Evolutionary conservation across 1,140 invertebrate species (phyloP), one percentile per base, ranked within the genome.

Genomic region (Rhagoletis pomonella): DNA sequence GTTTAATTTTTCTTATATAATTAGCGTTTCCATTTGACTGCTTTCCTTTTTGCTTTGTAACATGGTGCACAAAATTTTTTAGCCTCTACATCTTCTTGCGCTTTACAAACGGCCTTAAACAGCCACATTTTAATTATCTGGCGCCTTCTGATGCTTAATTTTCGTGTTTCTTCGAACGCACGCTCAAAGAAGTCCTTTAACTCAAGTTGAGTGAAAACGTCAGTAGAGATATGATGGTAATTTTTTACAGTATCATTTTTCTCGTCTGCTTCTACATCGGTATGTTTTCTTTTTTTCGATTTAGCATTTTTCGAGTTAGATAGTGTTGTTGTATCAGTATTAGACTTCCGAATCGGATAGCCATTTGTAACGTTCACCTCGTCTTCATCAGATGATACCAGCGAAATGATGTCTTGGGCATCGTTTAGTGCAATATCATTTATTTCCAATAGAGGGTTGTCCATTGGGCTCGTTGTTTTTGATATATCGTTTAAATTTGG

Each of bases 81-180:
- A 55, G 84, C 62, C 42, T 88, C 87, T 5, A 65, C 81, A 10
- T 29, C 19, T 44, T 85, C 87, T 60, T 88, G 65, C 6, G 87
- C 84, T 14, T 86, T n/a, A n/a, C 19, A 86, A 14, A 88, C 14
- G 0, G 87, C 87, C 47, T 85, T 47, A 6, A 88, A 39, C 14
- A 88, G 29, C 14, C 39, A 29, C 64, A 58, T 86, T 77, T 86
- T 86, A 1, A 88, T 17, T 9, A 12, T 42, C 14, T 85, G 81
- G 12, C 85, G 87, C 7, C 58, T 19, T 59, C n/a, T 44, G n/a
- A 60, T 39, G 44, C 6, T 86, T 12, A 88, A 65, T n/a, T 55
- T 64, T 4, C 62, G 10, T 14, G 87, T 86, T 12, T 69, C 19
- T 14, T 88, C 81, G 44, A 85, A 88, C 87, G 86, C 86, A 62